These are phyloP conservation scores for Apogon talboti DNA, from an alignment of 2,797 vertebrate species.

Conservation along the genomic window DNA sequence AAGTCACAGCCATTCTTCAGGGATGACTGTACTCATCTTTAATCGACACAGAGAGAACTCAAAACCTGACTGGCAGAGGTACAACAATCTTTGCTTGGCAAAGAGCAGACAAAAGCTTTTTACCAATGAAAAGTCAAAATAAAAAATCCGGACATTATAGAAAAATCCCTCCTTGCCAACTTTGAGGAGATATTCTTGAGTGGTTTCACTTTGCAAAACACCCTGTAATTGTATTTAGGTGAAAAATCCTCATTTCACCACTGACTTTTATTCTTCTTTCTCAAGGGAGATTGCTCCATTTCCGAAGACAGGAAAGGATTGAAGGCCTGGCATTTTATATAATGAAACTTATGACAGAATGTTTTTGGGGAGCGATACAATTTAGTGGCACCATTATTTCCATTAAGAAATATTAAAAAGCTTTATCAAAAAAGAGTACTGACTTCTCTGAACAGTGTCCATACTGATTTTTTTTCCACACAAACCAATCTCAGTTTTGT, in stretches of 20 bases:
- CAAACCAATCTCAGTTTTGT: constrained; percentile 39
- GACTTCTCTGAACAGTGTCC: constrained; percentile 25
- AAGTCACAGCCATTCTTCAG: constrained; percentile 50
- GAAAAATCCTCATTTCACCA: constrained; percentile 75
- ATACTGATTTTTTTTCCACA: constrained; percentile 28
- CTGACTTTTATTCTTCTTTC: constrained; percentile 58
- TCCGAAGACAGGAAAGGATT: constrained; percentile 56
- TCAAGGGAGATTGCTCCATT: constrained; percentile 49
- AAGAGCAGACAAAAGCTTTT: constrained; percentile 70
- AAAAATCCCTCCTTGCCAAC: constrained; percentile 62
- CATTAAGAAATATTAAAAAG: constrained; percentile 71
- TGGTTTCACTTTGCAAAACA: constrained; percentile 79
- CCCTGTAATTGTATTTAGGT: constrained; percentile 78
- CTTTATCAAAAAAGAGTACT: constrained; percentile 54
- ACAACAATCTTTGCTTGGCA: constrained; percentile 69
- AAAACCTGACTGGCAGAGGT: constrained; percentile 61
- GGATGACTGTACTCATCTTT: constrained; percentile 58
- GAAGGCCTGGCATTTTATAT: constrained; percentile 57
- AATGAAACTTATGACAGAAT: constrained; percentile 61
- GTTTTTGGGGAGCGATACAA: constrained; percentile 42
- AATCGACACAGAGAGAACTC: constrained; percentile 42
- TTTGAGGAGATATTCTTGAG: constrained; percentile 70
- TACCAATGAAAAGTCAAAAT: constrained; percentile 70
- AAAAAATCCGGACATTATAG: constrained; percentile 65
- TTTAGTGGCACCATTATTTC: constrained; percentile 58